Percentiles rank a stretch among this genome's conserved stretches.
Conservation (phyloP, 2,113 vertebrate species). For the Orientallactaga bullata region DNA sequence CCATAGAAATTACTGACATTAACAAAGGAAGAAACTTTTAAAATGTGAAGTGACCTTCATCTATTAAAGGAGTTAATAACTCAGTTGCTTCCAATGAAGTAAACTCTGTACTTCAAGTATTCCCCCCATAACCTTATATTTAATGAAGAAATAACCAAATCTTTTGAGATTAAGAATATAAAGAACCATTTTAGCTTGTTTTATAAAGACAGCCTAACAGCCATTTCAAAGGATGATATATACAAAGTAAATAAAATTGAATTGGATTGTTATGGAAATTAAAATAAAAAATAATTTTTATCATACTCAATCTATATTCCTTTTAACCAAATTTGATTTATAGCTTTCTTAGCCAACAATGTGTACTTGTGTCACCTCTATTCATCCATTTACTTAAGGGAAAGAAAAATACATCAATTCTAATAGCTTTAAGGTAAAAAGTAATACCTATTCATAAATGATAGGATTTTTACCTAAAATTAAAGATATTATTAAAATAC, state of each 20-base stretch:
- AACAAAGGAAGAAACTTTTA: not conserved
- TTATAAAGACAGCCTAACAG: not conserved
- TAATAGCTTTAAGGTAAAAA: not conserved
- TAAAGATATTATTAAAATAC: not conserved
- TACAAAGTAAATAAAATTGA: not conserved
- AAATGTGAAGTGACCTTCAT: not conserved
- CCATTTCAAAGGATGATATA: not conserved
- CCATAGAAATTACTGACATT: not conserved
- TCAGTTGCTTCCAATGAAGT: not conserved
- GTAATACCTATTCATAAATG: not conserved
- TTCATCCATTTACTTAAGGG: not conserved
- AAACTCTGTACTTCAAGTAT: not conserved
- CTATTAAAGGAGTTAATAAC: not conserved
- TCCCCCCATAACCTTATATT: not conserved
- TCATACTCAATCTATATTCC: not conserved
- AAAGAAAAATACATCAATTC: not conserved
- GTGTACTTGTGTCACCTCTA: not conserved
- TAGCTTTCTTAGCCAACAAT: not conserved
- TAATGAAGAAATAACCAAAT: not conserved
- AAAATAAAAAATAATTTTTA: not conserved
- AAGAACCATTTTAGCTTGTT: not conserved
- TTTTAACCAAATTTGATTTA: not conserved
- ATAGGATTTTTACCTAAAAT: not conserved
- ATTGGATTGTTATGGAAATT: not conserved
- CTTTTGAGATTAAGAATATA: not conserved